Evolutionary conservation across 2,888 invertebrate species (phyloP).

Genomic region (Cataglyphis cursor): DNA sequence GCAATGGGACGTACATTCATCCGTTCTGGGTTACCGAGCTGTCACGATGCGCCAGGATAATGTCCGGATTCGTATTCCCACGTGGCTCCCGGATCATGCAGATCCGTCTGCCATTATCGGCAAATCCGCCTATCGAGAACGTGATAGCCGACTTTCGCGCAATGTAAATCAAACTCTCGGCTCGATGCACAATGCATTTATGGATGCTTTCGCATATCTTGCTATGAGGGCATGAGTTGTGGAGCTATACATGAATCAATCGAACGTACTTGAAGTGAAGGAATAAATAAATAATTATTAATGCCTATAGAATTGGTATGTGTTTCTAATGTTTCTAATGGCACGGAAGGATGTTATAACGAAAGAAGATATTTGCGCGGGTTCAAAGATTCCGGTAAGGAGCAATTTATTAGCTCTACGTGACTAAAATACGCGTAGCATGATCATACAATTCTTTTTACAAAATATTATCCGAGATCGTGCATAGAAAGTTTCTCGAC

Average conservation of each 20-base stretch:
- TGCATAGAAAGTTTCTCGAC: not conserved
- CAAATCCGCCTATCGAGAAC: slow-evolving; percentile 83
- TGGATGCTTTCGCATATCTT: slow-evolving; percentile 55
- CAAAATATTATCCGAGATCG: not conserved
- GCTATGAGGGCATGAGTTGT: slow-evolving; percentile 23
- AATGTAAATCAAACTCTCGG: slow-evolving; percentile 79
- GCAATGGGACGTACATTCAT: slow-evolving; percentile 69
- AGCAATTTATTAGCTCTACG: slow-evolving; percentile 42
- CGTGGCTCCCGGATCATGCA: slow-evolving; percentile 81
- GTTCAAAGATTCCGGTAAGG: slow-evolving; percentile 38
- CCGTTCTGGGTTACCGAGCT: slow-evolving; percentile 67
- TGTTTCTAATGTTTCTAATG: slow-evolving; percentile 18
- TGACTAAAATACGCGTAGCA: slow-evolving; percentile 30
- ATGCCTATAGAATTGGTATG: not conserved
- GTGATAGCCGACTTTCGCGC: slow-evolving; percentile 78
- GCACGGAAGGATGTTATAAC: slow-evolving; percentile 23
- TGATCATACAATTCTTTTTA: not conserved
- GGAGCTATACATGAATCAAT: slow-evolving; percentile 19
- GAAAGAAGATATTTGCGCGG: slow-evolving; percentile 30
- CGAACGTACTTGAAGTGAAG: not conserved
- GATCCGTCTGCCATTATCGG: slow-evolving; percentile 81
- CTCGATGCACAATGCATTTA: slow-evolving; percentile 53
- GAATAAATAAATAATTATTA: slow-evolving; percentile 14
- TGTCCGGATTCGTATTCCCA: slow-evolving; percentile 82
- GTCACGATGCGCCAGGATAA: slow-evolving; percentile 75